Evolutionary conservation across 2,113 vertebrate species (phyloP).

Genomic region (Ariopsis seemanni): DNA sequence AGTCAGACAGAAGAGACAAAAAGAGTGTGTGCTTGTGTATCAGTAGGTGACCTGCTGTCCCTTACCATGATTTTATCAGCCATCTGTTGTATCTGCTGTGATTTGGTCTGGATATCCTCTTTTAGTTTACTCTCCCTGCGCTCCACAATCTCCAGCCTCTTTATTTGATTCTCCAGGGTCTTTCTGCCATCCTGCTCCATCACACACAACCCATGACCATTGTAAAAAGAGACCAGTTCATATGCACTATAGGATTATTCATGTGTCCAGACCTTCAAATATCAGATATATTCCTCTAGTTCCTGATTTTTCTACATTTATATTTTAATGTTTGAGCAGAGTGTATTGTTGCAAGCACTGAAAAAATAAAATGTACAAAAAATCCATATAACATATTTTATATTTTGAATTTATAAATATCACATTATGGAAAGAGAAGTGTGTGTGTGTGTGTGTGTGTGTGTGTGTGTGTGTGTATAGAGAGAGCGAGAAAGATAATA

Average conservation of each 20-base stretch:
- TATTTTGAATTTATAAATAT: no score
- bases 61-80: conserved; percentile 98
- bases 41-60: conserved; percentile 16
- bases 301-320: background rate
- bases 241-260: background rate
- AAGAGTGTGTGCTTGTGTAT: conserved; percentile 21
- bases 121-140: conserved; percentile 94
- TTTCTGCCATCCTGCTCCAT: conserved; percentile 87
- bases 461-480: no score
- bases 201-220: background rate
- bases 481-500: no score
- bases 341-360: background rate
- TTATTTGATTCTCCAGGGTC: conserved; percentile 97
- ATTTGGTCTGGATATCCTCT: conserved; percentile 97
- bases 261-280: background rate
- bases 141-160: conserved; percentile 94
- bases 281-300: background rate
- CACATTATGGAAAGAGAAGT: no score
- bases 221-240: background rate
- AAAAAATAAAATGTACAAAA: background rate
- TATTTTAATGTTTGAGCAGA: background rate
- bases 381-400: no score
- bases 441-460: no score
- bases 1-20: conserved; percentile 27
- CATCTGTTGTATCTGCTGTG: conserved; percentile 99